Conservation (phyloP, 2,797 vertebrate genomes). For the Eleutherodactylus coqui region DNA sequence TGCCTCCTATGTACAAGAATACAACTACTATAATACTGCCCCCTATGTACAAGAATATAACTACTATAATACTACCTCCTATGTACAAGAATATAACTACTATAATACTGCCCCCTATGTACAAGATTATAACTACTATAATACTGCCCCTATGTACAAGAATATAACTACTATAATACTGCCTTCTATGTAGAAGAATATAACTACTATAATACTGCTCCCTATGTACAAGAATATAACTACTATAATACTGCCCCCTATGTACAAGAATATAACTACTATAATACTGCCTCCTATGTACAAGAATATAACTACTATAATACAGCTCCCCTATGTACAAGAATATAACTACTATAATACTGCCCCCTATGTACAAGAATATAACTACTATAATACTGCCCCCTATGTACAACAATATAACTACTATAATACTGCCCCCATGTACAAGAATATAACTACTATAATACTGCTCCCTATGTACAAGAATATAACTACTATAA, state of each 20-base stretch:
- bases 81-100: slow-evolving; percentile 5
- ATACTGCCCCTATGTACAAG: not conserved
- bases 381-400: slow-evolving; percentile 1
- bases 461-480: not conserved
- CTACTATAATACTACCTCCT: slow-evolving; percentile 1
- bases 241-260: not conserved
- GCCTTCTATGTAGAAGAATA: not conserved
- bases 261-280: slow-evolving; percentile 5
- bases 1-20: not conserved
- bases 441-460: slow-evolving; percentile 5
- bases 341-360: slow-evolving; percentile 6
- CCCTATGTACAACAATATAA: slow-evolving; percentile 1
- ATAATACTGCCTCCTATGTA: not conserved
- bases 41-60: slow-evolving; percentile 2
- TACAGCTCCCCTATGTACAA: not conserved
- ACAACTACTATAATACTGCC: slow-evolving; percentile 1
- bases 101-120: not conserved
- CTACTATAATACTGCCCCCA: not conserved
- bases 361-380: no score
- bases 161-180: slow-evolving; percentile 5
- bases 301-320: slow-evolving; percentile 9
- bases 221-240: not conserved
- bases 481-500: slow-evolving; percentile 9
- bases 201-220: slow-evolving; percentile 2
- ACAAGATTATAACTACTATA: slow-evolving; percentile 8